Conservation (phyloP, 2,797 vertebrate genomes). For the Nothura maculosa region DNA sequence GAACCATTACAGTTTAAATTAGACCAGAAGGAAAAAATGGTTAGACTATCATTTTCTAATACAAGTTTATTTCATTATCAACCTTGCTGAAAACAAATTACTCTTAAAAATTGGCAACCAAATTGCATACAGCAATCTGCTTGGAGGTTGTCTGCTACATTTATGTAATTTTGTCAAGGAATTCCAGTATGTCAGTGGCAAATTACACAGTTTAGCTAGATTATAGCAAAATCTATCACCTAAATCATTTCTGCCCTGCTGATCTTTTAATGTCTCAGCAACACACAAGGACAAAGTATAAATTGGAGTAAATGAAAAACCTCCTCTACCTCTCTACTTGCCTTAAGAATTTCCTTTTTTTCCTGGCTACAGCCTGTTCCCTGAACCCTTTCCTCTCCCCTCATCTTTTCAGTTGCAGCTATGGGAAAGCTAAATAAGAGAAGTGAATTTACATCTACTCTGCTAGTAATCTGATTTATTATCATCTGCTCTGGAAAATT, state of each 20-base stretch:
- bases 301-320: not conserved
- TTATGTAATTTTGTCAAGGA: not conserved
- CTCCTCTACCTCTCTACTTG: not conserved
- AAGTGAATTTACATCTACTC: not conserved
- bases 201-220: not conserved
- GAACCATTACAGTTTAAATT: not conserved
- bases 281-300: not conserved
- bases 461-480: slow-evolving; percentile 1
- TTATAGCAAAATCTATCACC: not conserved
- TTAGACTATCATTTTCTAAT: not conserved
- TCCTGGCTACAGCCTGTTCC: not conserved
- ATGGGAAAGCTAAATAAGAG: not conserved
- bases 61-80: not conserved
- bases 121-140: not conserved
- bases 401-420: not conserved
- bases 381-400: not conserved
- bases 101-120: not conserved
- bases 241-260: not conserved
- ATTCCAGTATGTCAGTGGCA: not conserved
- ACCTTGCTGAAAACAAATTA: not conserved
- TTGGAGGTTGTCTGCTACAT: not conserved
- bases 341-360: not conserved
- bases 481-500: not conserved
- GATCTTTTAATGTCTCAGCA: not conserved
- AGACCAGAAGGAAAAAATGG: not conserved